phyloP scores from a whole-genome alignment of 1,140 invertebrate species.

The Drosophila santomea region DNA sequence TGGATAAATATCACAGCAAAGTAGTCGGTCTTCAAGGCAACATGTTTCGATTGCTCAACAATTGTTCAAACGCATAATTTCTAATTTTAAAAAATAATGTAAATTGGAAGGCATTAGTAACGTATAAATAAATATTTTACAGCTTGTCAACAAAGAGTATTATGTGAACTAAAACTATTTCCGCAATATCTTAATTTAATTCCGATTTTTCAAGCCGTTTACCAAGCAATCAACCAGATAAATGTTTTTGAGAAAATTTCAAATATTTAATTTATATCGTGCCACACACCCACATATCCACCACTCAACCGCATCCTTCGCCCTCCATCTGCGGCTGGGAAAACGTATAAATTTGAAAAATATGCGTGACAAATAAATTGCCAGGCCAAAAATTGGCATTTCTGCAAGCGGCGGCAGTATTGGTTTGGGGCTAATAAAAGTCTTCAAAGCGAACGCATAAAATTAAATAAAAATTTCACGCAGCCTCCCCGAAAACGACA shows the following conservation, averaged over 20 bases:
- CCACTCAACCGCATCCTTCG: conserved; percentile 12
- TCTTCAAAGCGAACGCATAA: conserved; percentile 46
- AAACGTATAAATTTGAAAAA: conserved; percentile 36
- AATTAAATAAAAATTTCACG: conserved; percentile 70
- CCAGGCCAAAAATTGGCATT: conserved; percentile 25
- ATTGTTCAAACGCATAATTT: not conserved
- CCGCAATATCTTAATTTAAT: no score
- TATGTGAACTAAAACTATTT: no score
- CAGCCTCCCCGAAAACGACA: conserved; percentile 59
- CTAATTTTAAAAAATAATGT: not conserved
- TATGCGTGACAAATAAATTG: conserved; percentile 58
- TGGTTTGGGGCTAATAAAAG: conserved; percentile 58
- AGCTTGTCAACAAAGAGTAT: no score
- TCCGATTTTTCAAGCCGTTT: not conserved
- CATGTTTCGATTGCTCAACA: not conserved
- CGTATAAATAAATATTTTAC: no score
- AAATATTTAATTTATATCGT: conserved; percentile 15
- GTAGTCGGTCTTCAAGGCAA: no score
- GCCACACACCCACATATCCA: conserved; percentile 6
- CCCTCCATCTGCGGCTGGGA: not conserved
- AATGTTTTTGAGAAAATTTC: conserved; percentile 11
- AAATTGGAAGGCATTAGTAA: no score
- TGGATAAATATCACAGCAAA: not conserved
- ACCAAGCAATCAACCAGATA: conserved; percentile 10
- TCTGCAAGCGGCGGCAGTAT: not conserved